Base-by-base conservation (phyloP, 2,113 vertebrate species). In the Chlorodrepanis virens region DNA sequence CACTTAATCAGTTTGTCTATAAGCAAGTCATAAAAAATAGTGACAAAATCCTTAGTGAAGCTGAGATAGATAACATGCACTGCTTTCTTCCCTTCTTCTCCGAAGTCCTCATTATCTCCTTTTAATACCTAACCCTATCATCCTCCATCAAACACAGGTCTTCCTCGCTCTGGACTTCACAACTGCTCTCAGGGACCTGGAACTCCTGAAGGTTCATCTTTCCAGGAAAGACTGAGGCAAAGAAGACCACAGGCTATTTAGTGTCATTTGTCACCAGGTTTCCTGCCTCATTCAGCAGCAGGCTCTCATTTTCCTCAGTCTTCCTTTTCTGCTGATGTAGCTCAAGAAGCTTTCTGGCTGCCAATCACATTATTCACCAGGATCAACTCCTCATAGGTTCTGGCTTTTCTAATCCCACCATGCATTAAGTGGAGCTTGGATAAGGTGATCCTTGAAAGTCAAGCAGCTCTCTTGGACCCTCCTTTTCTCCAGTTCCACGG, bases 131-230 rank as follows among this genome's bases (percentile, higher is more conserved):
- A 60, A 49, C 20, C 13, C n/a, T 16, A 39, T 35, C 28, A 11
- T 59, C 39, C 35, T 59, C 31, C 31, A 35, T 4, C 28, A 35
- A 39, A 33, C 0, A 0, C 44, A 70, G 47, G 31, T 44, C 33
- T 57, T 83, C 40, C 74, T 65, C 21, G 14, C 68, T 60, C 27
- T 11, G 19, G 12, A 57, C 54, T 69, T 68, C 2, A 40, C 0
- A 0, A 6, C 42, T 57, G 42, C 37, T 37, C 37, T 37, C 45
- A 35, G 28, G 24, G 28, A 80, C 9, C 10, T 39, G 50, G 27
- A 17, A 80, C 20, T 80, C 50, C 79, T 65, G 37, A 35, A 87
- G 13, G 39, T n/a, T 80, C 35, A 49, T 24, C 45, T 72, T 40
- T 37, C 21, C 31, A 42, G 50, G 27, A 22, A 53, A 42, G 29